Evolutionary conservation across 2,113 vertebrate genomes (phyloP), one percentile per base, ranked within the genome.

Genomic region (Melanocharis versteri): DNA sequence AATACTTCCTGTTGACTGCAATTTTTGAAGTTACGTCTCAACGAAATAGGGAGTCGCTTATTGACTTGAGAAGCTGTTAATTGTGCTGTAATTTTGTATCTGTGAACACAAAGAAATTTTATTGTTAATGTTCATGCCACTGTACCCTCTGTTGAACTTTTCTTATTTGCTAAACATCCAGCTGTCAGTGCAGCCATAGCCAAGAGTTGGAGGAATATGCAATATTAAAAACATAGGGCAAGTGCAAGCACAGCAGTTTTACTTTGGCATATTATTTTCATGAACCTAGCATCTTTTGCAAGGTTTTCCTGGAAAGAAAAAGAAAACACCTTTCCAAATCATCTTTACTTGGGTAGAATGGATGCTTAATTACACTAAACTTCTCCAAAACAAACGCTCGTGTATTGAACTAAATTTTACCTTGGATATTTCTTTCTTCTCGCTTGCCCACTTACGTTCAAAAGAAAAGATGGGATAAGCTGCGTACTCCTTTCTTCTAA

Each of bases 221-320:
- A 86, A 62, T 89, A 58, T 61, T 80, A 80, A 88, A 83, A 94
- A 58, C 70, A 65, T 31, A 70, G 75, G 39, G 58, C 66, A 78
- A 96, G 28, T 88, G 94, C 95, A 93, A 91, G 87, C 95, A 57
- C 90, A 94, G 93, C 93, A 95, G 7, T 96, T 97, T 96, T 93
- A 77, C 62, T 96, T 96, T 96, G 95, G 90, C 83, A 37, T 66
- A 23, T 86, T 94, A 60, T 95, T 96, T 95, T 85, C 79, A 39
- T 40, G 68, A 90, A 96, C 60, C 60, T 96, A 90, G 75, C 79
- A 70, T 95, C 75, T 92, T 96, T 90, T 96, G 90, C 51, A 69
- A 73, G 87, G 87, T 93, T 97, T 97, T 96, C 92, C 48, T 96
- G 95, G 94, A 96, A 95, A 71, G 66, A 83, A 53, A 95, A 96